Conservation (phyloP, 2,113 vertebrate species). For the Pituophis catenifer region DNA sequence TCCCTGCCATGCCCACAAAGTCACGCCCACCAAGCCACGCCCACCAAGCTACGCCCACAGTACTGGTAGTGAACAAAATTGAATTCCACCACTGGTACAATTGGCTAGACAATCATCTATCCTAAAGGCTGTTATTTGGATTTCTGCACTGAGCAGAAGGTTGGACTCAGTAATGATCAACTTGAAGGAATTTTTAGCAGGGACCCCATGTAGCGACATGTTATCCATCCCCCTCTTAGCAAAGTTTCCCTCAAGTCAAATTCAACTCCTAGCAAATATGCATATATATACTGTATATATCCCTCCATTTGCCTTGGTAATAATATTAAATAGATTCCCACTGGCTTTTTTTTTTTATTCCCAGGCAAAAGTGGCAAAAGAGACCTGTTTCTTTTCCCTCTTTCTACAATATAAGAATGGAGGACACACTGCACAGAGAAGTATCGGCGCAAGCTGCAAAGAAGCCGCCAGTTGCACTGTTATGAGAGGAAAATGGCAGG, state of each 20-base stretch:
- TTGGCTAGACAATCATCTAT: neutral
- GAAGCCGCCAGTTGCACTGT: neutral
- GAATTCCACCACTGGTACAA: too few relatives aligned
- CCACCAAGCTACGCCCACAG: too few relatives aligned
- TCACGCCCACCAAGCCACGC: too few relatives aligned
- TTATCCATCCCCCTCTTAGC: too few relatives aligned
- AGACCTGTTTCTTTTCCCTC: neutral
- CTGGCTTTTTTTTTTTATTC: neutral
- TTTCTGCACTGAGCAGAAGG: neutral
- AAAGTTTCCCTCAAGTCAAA: too few relatives aligned
- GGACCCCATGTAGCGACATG: too few relatives aligned
- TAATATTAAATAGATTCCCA: neutral
- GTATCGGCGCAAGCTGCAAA: neutral
- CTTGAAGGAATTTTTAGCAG: neutral
- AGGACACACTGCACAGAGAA: neutral
- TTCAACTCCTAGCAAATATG: too few relatives aligned
- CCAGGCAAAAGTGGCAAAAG: neutral
- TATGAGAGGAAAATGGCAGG: neutral
- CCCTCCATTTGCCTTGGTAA: neutral
- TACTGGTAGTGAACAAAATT: too few relatives aligned
- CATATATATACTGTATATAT: neutral
- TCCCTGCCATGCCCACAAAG: too few relatives aligned
- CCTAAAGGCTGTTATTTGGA: neutral
- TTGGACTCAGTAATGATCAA: neutral
- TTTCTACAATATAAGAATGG: neutral